Base-by-base conservation (phyloP, 2,113 vertebrate species). In the Protobothrops mucrosquamatus region DNA sequence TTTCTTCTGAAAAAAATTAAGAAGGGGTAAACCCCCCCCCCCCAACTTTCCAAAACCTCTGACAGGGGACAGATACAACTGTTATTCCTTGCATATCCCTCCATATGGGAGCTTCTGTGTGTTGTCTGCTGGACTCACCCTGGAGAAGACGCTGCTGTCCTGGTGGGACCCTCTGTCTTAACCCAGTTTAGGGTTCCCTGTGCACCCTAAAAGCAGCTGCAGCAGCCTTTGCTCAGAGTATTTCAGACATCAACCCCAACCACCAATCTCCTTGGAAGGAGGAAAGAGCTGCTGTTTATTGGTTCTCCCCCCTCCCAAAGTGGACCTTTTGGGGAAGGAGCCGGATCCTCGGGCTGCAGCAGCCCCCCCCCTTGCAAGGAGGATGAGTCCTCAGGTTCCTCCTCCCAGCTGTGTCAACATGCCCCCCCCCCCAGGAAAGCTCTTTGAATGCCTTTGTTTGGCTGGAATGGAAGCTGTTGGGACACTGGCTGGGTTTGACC, bases 331-430 rank as follows among this genome's bases (percentile, higher is more conserved):
- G 1, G 46, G 24, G 46, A 52, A 29, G 46, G 86, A 52, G 48
- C 20, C 1, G 43, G 43, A 20, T 24, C 39, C 43, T 86, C 1
- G 3, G 39, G 34, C 85, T 12, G 46, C 86, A 15, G 24, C 23
- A 86, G 4, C 10, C 85, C 39, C 1, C 46, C 22, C 39, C 46
- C 4, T 20, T 87, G 46, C 24, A 51, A 52, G 24, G 88, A 61
- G 48, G 56, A 20, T 85, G 0, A 0, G 89, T 85, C 39, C 92
- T 87, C 86, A 26, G 9, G 85, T 61, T 86, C 89, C 34, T 91
- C 87, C 87, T 96, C 95, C 95, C 96, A 95, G 96, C 96, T 97
- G 95, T 97, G 97, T 95, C 96, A 96, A 96, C 92, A 96, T 92
- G 14, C 6, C 29, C 23, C 4, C 11, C 51, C 24, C 61, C 54